Conservation (phyloP, 1,140 invertebrate species). For the Rhagoletis zephyria region DNA sequence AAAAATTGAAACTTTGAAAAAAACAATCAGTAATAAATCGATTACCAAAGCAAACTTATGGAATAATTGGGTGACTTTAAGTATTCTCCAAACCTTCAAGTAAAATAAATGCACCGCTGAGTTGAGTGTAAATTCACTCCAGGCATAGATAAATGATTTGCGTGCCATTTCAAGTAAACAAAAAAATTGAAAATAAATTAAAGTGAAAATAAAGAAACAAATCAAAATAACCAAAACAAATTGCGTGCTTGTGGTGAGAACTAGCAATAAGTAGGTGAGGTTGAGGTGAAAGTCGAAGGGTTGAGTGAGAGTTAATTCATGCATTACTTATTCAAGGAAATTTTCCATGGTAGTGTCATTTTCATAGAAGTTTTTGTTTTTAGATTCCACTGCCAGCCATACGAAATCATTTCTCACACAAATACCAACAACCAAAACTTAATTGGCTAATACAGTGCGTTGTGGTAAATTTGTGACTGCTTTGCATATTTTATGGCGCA, state of each 20-base stretch:
- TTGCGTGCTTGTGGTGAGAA: slow-evolving; percentile 61
- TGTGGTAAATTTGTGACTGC: slow-evolving; percentile 64
- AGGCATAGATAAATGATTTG: no score
- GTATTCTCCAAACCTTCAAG: no score
- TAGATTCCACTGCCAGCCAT: no score
- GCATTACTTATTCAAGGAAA: no score
- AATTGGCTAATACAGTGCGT: slow-evolving; percentile 66
- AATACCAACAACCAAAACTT: slow-evolving; percentile 64
- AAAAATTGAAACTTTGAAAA: no score
- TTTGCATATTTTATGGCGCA: slow-evolving; percentile 45
- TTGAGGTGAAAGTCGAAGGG: neutral
- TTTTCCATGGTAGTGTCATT: no score
- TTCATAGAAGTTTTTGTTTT: no score
- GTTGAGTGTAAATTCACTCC: neutral
- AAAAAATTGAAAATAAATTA: slow-evolving; percentile 52
- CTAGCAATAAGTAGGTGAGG: slow-evolving; percentile 66
- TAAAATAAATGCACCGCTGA: neutral
- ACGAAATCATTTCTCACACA: neutral
- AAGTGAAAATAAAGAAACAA: slow-evolving; percentile 54
- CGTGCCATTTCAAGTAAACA: neutral
- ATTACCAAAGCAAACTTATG: slow-evolving; percentile 69
- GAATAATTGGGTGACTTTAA: slow-evolving; percentile 72
- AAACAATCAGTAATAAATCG: neutral
- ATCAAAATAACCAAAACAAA: slow-evolving; percentile 61
- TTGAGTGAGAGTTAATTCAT: neutral